These are phyloP conservation scores for Paramisgurnus dabryanus DNA, from an alignment of 2,113 vertebrate genomes.

Conservation along the genomic window DNA sequence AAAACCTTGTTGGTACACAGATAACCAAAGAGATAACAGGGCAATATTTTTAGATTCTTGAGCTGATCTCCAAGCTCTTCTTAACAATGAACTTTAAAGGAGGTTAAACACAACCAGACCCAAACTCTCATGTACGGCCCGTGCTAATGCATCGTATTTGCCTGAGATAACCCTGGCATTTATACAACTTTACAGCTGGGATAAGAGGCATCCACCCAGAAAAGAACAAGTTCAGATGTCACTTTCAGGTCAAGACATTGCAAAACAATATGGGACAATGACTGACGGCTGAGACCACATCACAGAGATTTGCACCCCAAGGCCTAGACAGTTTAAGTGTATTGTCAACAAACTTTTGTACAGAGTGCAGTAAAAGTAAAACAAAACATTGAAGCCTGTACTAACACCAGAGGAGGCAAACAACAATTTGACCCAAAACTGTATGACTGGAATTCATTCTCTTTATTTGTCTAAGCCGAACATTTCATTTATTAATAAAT, in stretches of 20 bases:
- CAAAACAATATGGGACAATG: slow-evolving; percentile 56
- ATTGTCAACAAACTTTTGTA: slow-evolving; percentile 31
- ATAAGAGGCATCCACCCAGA: slow-evolving; percentile 5
- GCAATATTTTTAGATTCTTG: neutral
- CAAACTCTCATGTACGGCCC: neutral
- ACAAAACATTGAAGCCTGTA: neutral
- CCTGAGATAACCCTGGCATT: slow-evolving; percentile 11
- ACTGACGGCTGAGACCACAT: slow-evolving; percentile 53
- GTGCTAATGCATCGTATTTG: slow-evolving; percentile 10
- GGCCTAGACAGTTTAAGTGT: slow-evolving; percentile 36
- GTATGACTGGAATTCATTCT: slow-evolving; percentile 4
- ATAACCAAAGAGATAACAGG: neutral
- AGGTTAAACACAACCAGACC: slow-evolving; percentile 13
- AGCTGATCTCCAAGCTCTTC: neutral
- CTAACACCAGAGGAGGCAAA: neutral
- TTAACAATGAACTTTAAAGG: neutral
- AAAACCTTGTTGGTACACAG: neutral
- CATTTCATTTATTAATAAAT: neutral
- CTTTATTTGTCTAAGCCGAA: neutral
- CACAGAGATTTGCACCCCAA: slow-evolving; percentile 19
- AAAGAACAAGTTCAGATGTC: slow-evolving; percentile 46
- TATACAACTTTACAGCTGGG: slow-evolving; percentile 13
- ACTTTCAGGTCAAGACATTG: slow-evolving; percentile 46
- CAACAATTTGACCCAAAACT: neutral
- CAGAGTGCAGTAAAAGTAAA: slow-evolving; percentile 15